Conservation (phyloP, 2,113 vertebrate genomes). For the Sterna hirundo region DNA sequence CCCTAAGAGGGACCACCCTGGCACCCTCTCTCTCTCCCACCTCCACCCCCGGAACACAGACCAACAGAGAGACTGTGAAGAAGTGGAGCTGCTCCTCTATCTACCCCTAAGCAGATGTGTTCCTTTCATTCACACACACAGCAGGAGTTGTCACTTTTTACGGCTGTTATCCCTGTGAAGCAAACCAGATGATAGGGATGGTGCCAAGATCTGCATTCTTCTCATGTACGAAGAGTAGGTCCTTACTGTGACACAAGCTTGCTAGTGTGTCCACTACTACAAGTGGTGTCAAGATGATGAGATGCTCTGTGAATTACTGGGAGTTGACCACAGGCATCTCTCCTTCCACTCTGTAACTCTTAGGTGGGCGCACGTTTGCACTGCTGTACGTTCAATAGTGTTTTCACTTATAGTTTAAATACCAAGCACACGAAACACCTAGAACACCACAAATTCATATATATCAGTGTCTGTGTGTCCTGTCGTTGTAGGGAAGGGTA, state of each 20-base stretch:
- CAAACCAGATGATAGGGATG: background rate
- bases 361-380: background rate
- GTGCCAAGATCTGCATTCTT: background rate
- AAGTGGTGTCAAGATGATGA: background rate
- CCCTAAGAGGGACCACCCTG: background rate
- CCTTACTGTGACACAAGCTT: background rate
- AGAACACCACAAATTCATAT: background rate
- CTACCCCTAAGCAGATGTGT: background rate
- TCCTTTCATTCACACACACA: background rate
- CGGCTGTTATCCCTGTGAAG: background rate
- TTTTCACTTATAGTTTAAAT: background rate
- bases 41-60: background rate
- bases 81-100: background rate
- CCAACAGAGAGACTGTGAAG: background rate
- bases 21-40: background rate
- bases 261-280: fast-evolving
- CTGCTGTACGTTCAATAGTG: background rate
- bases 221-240: background rate
- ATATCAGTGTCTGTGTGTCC: background rate
- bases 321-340: background rate
- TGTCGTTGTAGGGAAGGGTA: background rate
- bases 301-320: background rate
- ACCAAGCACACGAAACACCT: background rate
- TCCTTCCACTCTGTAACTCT: background rate
- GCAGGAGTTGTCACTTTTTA: background rate